Base-by-base conservation (phyloP, 2,888 invertebrate genomes). In the Lumbricus terrestris region DNA sequence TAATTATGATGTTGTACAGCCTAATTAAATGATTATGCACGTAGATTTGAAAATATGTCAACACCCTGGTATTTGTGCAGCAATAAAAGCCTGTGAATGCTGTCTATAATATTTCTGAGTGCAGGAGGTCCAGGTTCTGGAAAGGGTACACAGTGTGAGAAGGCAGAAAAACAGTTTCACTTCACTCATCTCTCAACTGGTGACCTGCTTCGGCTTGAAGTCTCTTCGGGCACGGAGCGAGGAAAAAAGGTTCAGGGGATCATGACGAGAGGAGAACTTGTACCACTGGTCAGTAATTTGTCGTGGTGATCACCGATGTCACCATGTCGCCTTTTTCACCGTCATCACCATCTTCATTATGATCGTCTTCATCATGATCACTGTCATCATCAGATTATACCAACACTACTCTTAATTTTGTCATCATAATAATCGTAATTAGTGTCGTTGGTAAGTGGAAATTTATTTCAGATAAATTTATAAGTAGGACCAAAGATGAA, bases 141-240 rank as follows among this genome's bases (percentile, higher is more conserved):
- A 91, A 99, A 99, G 95, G 98, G 98, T 82, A 99, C 98, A 6
- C 98, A 98, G 95, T 98, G 98, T 95, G 98, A 97, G 92, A 97
- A 96, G 94, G 98, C 99, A 94, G 97, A 98, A 29, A 96, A 96
- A 91, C 97, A 97, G 95, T 99, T 98, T 95, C 98, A 98, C n/a
- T 98, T 97, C 96, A 97, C 97, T 34, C 99, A 99, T 95, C 96
- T 99, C 92, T 98, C 98, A 91, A 94, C 94, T 42, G 95, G 99
- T 0, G 99, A 99, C 95, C 96, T 99, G 90, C 96, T 99, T 88
- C 96, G 99, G 83, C 97, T 97, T 16, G 99, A 99, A 95, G 97
- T 90, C 29, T 96, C 97, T 90, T 97, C 97, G 82, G 98, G 98
- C 42, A 98, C 98, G 16, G 96, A 96, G 1, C 96, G 97, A 91